Conservation (phyloP, 2,113 vertebrate genomes). For the Microtus ochrogaster region DNA sequence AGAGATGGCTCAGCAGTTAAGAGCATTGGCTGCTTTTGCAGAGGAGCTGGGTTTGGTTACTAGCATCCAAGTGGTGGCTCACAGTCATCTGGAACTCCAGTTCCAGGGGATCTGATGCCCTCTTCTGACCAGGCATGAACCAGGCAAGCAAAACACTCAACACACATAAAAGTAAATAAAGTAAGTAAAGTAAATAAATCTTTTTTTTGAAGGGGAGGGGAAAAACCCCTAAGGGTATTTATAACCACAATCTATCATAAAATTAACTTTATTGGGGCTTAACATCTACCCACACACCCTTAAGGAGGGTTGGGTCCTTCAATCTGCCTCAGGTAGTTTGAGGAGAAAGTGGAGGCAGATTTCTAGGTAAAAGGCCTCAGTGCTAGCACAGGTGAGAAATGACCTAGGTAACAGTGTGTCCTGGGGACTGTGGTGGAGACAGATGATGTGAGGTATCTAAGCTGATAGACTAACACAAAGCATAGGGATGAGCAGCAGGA, state of each 20-base stretch:
- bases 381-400: neutral
- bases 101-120: neutral
- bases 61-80: neutral
- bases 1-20: neutral
- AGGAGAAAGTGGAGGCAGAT: neutral
- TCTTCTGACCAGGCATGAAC: neutral
- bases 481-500: neutral
- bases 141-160: neutral
- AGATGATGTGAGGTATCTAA: neutral
- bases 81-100: neutral
- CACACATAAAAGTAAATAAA: neutral
- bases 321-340: neutral
- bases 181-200: too few relatives aligned
- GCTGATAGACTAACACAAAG: neutral
- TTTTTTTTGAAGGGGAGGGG: neutral
- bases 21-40: neutral
- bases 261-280: neutral
- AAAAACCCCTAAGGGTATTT: neutral
- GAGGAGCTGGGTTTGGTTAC: neutral
- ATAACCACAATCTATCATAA: neutral
- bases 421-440: too few relatives aligned
- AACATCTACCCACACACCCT: neutral
- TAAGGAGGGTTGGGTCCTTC: neutral
- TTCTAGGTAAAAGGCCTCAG: neutral
- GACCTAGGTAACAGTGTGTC: neutral